These are phyloP conservation scores for cat (Felis catus) DNA, from an alignment of 2,113 vertebrate species.

Conservation along the genomic window DNA sequence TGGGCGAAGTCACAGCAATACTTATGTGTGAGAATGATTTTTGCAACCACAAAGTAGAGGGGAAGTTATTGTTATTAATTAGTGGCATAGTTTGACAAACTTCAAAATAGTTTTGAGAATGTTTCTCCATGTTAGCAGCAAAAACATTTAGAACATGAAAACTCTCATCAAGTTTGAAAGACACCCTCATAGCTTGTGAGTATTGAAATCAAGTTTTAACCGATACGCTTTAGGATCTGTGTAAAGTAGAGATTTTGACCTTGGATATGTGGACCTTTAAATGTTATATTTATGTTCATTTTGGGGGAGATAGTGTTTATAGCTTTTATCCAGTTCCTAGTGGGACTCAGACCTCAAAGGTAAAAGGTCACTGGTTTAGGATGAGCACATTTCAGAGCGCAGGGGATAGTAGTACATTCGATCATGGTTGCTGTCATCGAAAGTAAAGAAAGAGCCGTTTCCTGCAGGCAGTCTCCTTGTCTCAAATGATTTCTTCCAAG, in stretches of 20 bases:
- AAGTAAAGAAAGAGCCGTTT: neutral
- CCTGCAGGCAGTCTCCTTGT: neutral
- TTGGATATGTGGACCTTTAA: neutral
- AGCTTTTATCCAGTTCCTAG: neutral
- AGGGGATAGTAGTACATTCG: neutral
- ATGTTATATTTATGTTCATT: neutral
- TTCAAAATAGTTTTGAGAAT: neutral
- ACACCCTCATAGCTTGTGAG: neutral
- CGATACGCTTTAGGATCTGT: neutral
- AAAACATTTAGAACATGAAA: slow-evolving; percentile 11
- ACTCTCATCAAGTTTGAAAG: neutral
- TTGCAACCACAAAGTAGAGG: neutral
- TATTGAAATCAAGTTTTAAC: neutral
- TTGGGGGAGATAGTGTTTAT: neutral
- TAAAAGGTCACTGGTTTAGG: neutral
- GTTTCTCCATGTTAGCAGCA: neutral
- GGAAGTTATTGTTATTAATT: neutral
- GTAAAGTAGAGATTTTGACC: neutral
- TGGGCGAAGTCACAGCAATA: neutral
- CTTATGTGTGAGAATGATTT: neutral
- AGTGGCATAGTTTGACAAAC: neutral
- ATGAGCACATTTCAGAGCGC: neutral
- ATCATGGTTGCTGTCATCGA: neutral
- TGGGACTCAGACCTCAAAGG: neutral
- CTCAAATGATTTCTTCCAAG: neutral